These are phyloP conservation scores for Macquaria ambigua DNA, from an alignment of 2,113 vertebrate species.

Conservation along the genomic window DNA sequence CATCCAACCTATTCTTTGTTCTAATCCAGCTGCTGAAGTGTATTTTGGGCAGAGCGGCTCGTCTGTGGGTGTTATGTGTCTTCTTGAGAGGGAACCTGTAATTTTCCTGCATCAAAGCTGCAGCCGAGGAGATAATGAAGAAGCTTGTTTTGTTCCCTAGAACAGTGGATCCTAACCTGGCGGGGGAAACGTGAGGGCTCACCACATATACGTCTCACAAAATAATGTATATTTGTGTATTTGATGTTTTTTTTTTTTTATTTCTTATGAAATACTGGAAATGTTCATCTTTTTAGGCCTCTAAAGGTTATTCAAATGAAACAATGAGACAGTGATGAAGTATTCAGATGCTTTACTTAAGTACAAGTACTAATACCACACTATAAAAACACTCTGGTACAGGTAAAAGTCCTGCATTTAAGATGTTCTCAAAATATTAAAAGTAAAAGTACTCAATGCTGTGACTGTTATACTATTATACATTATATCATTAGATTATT, in stretches of 20 bases:
- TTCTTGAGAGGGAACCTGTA: constrained; percentile 21
- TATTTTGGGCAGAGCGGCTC: constrained; percentile 8
- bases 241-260: neutral
- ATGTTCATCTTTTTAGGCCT: neutral
- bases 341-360: neutral
- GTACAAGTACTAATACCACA: neutral
- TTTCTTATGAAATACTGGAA: neutral
- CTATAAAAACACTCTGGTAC: too few species aligned
- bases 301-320: neutral
- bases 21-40: neutral
- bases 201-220: neutral
- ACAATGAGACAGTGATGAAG: neutral
- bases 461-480: too few species aligned
- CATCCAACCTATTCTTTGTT: neutral
- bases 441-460: too few species aligned
- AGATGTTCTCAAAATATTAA: neutral
- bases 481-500: too few species aligned
- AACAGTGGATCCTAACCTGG: neutral
- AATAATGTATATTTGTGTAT: neutral
- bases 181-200: too few species aligned
- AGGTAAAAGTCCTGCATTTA: neutral
- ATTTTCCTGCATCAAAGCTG: constrained; percentile 13
- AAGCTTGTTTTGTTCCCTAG: neutral
- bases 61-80: neutral
- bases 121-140: constrained; percentile 12